A percentile compares a stretch with the other conserved stretches of the same genome.
These are phyloP conservation scores for Gymnorhina tibicen DNA, from an alignment of 2,113 vertebrate genomes.

Conservation along the genomic window DNA sequence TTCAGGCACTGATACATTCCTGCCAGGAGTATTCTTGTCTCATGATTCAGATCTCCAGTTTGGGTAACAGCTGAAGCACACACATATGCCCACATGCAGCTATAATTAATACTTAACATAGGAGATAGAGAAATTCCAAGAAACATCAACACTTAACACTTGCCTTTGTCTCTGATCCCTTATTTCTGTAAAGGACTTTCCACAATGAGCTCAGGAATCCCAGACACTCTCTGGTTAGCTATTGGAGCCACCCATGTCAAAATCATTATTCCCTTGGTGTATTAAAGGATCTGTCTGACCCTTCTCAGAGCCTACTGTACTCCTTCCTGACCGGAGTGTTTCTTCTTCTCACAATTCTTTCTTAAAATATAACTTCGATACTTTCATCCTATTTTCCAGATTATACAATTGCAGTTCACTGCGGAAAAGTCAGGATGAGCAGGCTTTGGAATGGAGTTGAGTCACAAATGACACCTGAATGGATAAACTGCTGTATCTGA, in stretches of 20 bases:
- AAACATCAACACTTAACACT: neutral
- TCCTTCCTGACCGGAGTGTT: neutral
- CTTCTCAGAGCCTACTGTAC: neutral
- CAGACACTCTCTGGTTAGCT: neutral
- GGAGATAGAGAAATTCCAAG: neutral
- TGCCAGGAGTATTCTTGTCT: neutral
- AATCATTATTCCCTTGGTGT: neutral
- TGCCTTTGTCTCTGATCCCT: neutral
- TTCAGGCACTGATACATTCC: neutral
- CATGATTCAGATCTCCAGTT: neutral
- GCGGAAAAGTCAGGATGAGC: neutral
- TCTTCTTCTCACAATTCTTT: neutral
- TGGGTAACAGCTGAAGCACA: neutral
- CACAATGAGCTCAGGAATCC: neutral
- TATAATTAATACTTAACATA: constrained; percentile 1
- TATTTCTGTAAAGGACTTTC: neutral
- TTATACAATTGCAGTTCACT: neutral
- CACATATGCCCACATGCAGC: neutral
- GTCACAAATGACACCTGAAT: neutral
- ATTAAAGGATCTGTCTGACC: neutral
- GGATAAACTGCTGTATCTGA: neutral
- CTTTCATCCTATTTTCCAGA: neutral
- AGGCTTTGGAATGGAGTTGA: neutral
- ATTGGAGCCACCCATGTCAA: neutral
- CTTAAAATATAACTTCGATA: neutral